Evolutionary conservation across 2,888 invertebrate genomes (phyloP).

Genomic region (Aromia moschata): DNA sequence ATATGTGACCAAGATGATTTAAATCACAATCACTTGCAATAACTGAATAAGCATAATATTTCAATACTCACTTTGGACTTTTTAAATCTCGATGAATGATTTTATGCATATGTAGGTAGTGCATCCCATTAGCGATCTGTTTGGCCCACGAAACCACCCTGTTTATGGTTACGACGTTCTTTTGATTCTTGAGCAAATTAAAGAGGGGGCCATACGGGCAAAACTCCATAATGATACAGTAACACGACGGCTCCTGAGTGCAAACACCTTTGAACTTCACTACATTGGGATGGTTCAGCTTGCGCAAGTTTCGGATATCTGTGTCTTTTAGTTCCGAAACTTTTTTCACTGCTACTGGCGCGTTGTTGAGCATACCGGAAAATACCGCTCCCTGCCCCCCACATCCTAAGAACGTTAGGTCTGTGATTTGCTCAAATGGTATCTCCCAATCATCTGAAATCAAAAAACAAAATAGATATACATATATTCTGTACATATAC

Average conservation of each 20-base stretch:
- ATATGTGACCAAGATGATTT: too few species aligned
- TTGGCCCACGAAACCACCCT: constrained; percentile 92
- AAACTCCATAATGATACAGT: constrained; percentile 98
- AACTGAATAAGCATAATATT: too few species aligned
- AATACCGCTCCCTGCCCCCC: constrained; percentile 98
- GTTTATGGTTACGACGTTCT: constrained; percentile 84
- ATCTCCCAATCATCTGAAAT: constrained; percentile 91
- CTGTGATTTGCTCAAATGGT: constrained; percentile 88
- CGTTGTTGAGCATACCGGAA: constrained; percentile 82
- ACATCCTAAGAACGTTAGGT: constrained; percentile 90
- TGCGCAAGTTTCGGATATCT: constrained; percentile 89
- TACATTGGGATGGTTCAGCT: constrained; percentile 95
- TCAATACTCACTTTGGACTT: constrained; percentile 95
- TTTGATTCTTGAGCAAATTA: constrained; percentile 84
- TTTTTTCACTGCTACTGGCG: constrained; percentile 96
- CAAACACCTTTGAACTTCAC: constrained; percentile 94
- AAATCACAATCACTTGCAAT: too few species aligned
- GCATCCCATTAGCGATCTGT: constrained; percentile 96
- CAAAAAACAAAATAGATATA: too few species aligned
- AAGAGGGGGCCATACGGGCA: constrained; percentile 96
- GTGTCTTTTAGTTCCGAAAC: constrained; percentile 92
- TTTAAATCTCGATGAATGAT: constrained; percentile 99
- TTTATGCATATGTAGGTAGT: constrained; percentile 93
- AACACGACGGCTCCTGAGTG: constrained; percentile 84
- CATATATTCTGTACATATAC: too few species aligned